A percentile compares a stretch with the other conserved stretches of the same genome.
Evolutionary conservation across 2,888 invertebrate genomes (phyloP).

Genomic region (Caenorhabditis uteleia): DNA sequence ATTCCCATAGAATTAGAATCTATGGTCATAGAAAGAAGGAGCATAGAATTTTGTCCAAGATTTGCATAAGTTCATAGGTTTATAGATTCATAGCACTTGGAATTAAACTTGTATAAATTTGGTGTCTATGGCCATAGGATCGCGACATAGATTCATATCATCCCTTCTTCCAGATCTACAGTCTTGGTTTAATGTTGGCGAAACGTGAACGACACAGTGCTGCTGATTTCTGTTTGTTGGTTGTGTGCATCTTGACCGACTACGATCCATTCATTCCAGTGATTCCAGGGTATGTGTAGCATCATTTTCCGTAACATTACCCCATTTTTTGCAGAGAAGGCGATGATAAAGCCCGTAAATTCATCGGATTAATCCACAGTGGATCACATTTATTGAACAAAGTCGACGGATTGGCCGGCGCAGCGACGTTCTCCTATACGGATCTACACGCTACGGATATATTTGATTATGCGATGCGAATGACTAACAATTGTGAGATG

Average conservation of each 20-base stretch:
- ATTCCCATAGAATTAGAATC: too few relatives aligned
- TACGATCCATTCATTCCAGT: constrained; percentile 35
- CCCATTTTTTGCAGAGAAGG: constrained; percentile 19
- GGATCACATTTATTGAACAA: constrained; percentile 26
- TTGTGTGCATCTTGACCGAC: constrained; percentile 74
- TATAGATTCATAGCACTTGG: too few relatives aligned
- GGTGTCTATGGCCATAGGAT: too few relatives aligned
- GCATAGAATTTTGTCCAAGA: too few relatives aligned
- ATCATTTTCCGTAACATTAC: not conserved
- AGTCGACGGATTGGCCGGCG: constrained; percentile 23
- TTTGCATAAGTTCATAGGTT: not conserved
- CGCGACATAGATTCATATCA: too few relatives aligned
- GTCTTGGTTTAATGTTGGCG: constrained; percentile 44
- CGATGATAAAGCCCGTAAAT: constrained; percentile 26
- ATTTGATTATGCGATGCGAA: constrained; percentile 60
- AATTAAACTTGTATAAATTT: not conserved
- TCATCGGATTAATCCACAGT: constrained; percentile 34
- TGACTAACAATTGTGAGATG: constrained; percentile 39
- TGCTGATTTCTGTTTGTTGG: constrained; percentile 93
- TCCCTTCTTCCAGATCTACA: too few relatives aligned
- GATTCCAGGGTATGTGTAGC: constrained; percentile 8
- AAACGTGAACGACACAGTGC: constrained; percentile 83
- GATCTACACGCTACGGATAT: constrained; percentile 68
- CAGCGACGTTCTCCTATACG: constrained; percentile 47
- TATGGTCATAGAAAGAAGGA: too few relatives aligned